Conservation (phyloP, 92 coral and sea anemone genomes). For the Palythoa grandiflora region DNA sequence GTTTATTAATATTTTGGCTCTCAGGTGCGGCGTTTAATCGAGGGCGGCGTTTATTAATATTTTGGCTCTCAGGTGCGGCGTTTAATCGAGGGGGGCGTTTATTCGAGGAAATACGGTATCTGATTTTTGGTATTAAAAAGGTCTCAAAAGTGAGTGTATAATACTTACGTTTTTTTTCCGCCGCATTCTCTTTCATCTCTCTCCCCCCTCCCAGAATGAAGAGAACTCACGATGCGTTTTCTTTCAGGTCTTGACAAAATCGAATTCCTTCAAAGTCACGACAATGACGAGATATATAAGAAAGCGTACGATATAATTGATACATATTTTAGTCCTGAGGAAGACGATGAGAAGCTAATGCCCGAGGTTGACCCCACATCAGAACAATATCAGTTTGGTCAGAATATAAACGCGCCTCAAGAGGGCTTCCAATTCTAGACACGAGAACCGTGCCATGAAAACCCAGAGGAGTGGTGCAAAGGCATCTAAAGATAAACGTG, state of each 20-base stretch:
- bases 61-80: too few relatives aligned
- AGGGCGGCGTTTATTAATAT: too few relatives aligned
- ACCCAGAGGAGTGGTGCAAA: not conserved
- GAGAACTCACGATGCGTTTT: not conserved
- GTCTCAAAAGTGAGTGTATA: too few relatives aligned
- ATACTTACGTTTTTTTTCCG: too few relatives aligned
- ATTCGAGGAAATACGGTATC: too few relatives aligned
- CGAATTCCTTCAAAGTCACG: constrained; percentile 98
- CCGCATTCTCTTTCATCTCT: too few relatives aligned
- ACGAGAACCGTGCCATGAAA: not conserved
- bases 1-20: too few relatives aligned
- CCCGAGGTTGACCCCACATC: constrained; percentile 82
- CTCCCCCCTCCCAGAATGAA: too few relatives aligned
- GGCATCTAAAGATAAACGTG: not conserved
- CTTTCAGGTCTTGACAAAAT: constrained; percentile 93
- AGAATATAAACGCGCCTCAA: constrained; percentile 81
- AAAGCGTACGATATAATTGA: constrained; percentile 97
- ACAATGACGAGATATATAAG: constrained; percentile 96
- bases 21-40: too few relatives aligned
- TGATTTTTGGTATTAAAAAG: too few relatives aligned
- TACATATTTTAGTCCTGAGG: constrained; percentile 92
- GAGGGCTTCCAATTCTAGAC: constrained; percentile 91
- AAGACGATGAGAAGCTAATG: constrained; percentile 90
- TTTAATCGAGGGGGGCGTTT: too few relatives aligned
- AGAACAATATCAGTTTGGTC: constrained; percentile 90